A percentile compares a stretch with the other conserved stretches of the same genome.
Conservation (phyloP, 2,888 invertebrate genomes). For the Nymphalis urticae region DNA sequence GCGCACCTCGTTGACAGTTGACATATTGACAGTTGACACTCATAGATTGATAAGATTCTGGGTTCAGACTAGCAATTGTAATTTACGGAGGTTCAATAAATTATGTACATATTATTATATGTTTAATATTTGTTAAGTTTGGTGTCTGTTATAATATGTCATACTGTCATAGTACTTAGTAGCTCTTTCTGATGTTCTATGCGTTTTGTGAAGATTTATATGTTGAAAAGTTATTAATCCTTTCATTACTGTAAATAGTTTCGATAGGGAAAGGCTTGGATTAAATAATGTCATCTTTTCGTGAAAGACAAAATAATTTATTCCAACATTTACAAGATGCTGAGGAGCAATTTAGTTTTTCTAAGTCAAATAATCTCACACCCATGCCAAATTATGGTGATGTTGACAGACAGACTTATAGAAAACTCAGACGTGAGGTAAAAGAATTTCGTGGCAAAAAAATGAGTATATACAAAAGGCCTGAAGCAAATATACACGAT, state of each 20-base stretch:
- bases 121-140: no score
- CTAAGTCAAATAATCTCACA: slow-evolving; percentile 58
- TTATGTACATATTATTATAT: no score
- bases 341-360: slow-evolving; percentile 78
- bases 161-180: no score
- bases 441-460: slow-evolving; percentile 86
- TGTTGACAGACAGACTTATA: slow-evolving; percentile 62
- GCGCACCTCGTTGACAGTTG: no score
- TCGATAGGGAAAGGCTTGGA: not conserved
- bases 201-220: no score
- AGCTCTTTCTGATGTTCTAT: no score
- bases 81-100: no score
- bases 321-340: slow-evolving; percentile 86
- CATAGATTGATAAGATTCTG: no score
- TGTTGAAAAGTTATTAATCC: no score
- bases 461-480: slow-evolving; percentile 88
- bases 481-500: slow-evolving; percentile 83
- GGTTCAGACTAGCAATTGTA: no score
- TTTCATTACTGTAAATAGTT: not conserved
- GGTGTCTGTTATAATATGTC: no score
- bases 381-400: slow-evolving; percentile 58
- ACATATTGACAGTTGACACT: no score
- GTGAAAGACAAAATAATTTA: slow-evolving; percentile 84
- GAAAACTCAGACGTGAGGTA: slow-evolving; percentile 75
- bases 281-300: slow-evolving; percentile 70